A percentile compares a stretch with the other conserved stretches of the same genome.
phyloP scores from a whole-genome alignment of 2,797 vertebrate species.

The Eulemur rubriventer region DNA sequence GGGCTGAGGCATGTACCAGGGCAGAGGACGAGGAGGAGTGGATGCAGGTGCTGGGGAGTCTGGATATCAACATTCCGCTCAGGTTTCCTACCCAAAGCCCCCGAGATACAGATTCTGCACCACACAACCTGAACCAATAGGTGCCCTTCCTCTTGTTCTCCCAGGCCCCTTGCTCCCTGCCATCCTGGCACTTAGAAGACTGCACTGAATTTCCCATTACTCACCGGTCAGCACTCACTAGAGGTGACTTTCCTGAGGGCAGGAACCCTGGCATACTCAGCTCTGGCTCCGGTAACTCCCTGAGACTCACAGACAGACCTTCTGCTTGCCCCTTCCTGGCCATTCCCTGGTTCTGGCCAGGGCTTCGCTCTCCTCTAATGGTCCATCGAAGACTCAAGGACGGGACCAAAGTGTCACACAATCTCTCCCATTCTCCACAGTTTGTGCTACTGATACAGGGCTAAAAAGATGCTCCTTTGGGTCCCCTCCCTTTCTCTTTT shows the following conservation, averaged over 20 bases:
- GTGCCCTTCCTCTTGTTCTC: no score
- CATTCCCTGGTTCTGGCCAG: neutral
- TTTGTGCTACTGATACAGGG: neutral
- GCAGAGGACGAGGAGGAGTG: neutral
- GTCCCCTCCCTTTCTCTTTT: neutral
- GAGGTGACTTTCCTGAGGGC: neutral
- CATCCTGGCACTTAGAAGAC: fast-evolving
- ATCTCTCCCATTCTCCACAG: neutral
- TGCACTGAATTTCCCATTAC: neutral
- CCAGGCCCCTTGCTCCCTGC: neutral
- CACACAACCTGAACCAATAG: neutral
- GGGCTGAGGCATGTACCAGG: neutral
- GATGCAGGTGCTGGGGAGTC: neutral
- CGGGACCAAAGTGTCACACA: no score
- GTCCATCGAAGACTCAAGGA: neutral
- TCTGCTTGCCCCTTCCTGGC: neutral
- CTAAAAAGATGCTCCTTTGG: neutral
- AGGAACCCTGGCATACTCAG: neutral
- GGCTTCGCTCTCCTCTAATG: neutral
- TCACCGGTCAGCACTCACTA: neutral
- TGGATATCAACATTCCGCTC: neutral
- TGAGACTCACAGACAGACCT: neutral
- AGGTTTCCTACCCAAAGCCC: neutral
- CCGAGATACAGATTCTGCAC: fast-evolving
- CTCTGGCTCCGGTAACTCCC: neutral